Evolutionary conservation across 2,797 vertebrate species (phyloP), one percentile per base, ranked within the genome.

Genomic region (Clamator glandarius): DNA sequence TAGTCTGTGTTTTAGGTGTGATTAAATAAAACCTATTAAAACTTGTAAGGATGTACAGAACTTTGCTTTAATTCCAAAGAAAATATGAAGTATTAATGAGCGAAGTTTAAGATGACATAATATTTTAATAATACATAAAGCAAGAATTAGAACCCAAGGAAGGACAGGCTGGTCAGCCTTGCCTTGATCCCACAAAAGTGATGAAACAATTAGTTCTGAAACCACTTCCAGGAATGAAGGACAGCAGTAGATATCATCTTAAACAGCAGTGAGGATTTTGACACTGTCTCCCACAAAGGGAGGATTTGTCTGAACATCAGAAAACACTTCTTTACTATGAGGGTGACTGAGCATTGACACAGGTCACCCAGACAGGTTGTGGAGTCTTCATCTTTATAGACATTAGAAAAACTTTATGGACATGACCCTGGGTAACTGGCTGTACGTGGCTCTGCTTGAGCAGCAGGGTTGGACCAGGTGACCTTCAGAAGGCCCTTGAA

Each of bases 381-480:
- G 50, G 33, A 29, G 12, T 50, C 28, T 89, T 24, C 3, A 4
- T 68, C 36, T 25, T 57, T 79, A 11, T 50, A 31, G 19, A 9
- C n/a, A 21, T 2, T 91, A 1, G 31, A 46, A 19, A 44, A 69
- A 5, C 6, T 26, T 2, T 33, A 13, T 36, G 31, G 25, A 23
- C 6, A 3, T 20, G 11, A 29, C 52, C 21, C 11, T 62, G 31
- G 52, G 15, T 28, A 61, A 4, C 13, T 1, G 0, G 4, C 12
- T 57, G 9, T 72, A 28, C 17, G 9, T 67, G 23, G 5, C 29
- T 36, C 20, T 73, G 11, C 26, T 54, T 77, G 16, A 59, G 26
- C 23, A 67, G 42, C 28, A 4, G 15, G 8, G 0, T 63, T 51
- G 31, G 31, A 70, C 5, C 8, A 61, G 20, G 8, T 64, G 58